These are phyloP conservation scores for Gari tellinella DNA, from an alignment of 2,888 invertebrate species.

Conservation along the genomic window DNA sequence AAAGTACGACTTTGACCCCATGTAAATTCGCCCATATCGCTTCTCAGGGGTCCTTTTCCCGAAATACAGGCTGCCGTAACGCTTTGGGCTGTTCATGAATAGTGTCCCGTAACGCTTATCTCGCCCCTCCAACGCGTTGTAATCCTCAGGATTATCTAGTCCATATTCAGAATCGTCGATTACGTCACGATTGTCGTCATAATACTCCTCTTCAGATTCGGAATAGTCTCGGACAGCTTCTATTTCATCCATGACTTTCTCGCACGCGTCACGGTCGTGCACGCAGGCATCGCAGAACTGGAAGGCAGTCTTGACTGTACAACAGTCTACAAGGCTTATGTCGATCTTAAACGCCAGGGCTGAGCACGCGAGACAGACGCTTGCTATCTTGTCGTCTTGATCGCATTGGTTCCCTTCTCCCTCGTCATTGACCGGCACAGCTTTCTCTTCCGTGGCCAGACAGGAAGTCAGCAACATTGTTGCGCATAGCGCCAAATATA, in stretches of 20 bases:
- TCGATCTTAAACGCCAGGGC: constrained; percentile 13
- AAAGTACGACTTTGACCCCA: constrained; percentile 31
- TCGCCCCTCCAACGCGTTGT: neutral
- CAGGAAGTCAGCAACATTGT: neutral
- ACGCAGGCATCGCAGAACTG: constrained; percentile 47
- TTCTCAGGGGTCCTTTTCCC: constrained; percentile 19
- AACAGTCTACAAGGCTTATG: constrained; percentile 20
- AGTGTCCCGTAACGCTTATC: constrained; percentile 1
- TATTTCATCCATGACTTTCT: constrained; percentile 30
- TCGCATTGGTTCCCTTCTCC: constrained; percentile 14
- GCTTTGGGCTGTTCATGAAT: constrained; percentile 14
- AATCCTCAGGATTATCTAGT: neutral
- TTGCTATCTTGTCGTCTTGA: constrained; percentile 9
- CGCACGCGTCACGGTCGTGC: constrained; percentile 23
- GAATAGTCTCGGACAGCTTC: constrained; percentile 17
- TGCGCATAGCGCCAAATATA: neutral
- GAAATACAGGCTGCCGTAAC: constrained; percentile 37
- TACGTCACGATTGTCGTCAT: neutral
- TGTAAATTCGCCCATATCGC: constrained; percentile 27
- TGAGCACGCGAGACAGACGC: constrained; percentile 28
- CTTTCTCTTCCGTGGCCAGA: neutral
- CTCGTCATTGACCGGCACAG: neutral
- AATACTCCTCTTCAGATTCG: constrained; percentile 14
- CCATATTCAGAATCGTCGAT: neutral
- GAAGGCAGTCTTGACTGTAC: constrained; percentile 17